Conservation (phyloP, 2,888 invertebrate genomes). For the Spisula subtruncata region DNA sequence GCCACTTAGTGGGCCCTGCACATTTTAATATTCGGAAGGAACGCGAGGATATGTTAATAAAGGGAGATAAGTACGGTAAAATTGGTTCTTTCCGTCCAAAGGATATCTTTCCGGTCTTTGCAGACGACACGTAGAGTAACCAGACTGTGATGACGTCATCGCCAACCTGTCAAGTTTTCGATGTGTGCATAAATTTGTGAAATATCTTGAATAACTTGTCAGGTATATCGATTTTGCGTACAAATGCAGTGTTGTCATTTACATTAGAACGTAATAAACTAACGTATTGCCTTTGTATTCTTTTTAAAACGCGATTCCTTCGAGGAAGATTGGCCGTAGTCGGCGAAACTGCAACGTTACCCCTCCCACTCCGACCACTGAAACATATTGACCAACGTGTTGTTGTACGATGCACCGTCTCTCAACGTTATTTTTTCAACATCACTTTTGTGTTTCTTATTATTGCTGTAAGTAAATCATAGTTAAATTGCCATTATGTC, state of each 20-base stretch:
- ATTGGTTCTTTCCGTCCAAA: not conserved
- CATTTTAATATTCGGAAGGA: too few relatives aligned
- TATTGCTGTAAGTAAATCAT: too few relatives aligned
- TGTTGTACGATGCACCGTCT: not conserved
- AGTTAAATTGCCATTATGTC: too few relatives aligned
- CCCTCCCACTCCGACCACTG: not conserved
- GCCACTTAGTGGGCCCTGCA: too few relatives aligned
- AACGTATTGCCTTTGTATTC: not conserved
- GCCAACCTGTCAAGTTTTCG: slow-evolving; percentile 77
- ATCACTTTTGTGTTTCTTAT: too few relatives aligned
- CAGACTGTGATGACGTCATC: slow-evolving; percentile 78
- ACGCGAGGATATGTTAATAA: not conserved
- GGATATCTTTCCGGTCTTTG: not conserved
- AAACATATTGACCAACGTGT: not conserved
- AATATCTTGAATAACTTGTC: slow-evolving; percentile 12
- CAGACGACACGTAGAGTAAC: not conserved
- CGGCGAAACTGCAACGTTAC: not conserved
- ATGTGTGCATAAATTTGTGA: slow-evolving; percentile 43
- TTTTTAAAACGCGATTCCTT: not conserved
- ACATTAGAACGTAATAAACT: not conserved
- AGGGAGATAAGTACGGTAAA: not conserved
- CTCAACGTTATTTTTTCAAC: too few relatives aligned
- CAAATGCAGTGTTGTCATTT: not conserved
- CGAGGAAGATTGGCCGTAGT: not conserved
- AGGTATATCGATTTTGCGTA: not conserved